Evolutionary conservation across 2,888 invertebrate genomes (phyloP), one percentile per base, ranked within the genome.

Genomic region (Diadegma fenestrale): DNA sequence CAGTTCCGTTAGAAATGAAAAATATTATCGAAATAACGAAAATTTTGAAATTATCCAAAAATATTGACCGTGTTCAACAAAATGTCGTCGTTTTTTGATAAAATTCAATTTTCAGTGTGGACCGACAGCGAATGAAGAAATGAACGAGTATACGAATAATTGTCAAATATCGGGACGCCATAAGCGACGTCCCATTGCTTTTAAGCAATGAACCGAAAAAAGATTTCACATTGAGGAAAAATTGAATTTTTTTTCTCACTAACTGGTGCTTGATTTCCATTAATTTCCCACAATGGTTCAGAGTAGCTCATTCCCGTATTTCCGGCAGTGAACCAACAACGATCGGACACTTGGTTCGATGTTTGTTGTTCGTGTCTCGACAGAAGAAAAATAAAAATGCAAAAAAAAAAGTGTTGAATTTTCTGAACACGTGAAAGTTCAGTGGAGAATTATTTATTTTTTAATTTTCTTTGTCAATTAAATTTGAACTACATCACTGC

Each of bases 251-350:
- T 6, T 61, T 41, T 77, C 48, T 8, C 68, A 92, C 93, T 91
- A 89, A 94, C 93, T 90, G 93, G 91, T 86, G 91, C 88, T 91
- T 93, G 93, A 88, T 93, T 93, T 90, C 93, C 93, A 90, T 93
- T 93, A 77, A 93, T 92, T 90, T 94, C 93, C 93, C 93, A 93
- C 88, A 93, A 84, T 68, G 92, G 90, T 91, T 94, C 93, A 89
- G 92, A 89, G 91, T 93, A 94, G 91, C 91, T 93, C 93, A 94
- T 94, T 93, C 93, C 92, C 87, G 89, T 85, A 77, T 86, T 87
- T 87, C 83, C 76, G 79, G 72, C 78, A 73, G 19, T 73, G 73
- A 45, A 68, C 77, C 19, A 66, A 76, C 68, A 45, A 51, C 26
- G 19, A 26, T 64, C 51, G 26, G 61, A 48, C 75, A 54, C 69